Evolutionary conservation across 2,113 vertebrate species (phyloP).

Genomic region (Sinosuthora webbiana): DNA sequence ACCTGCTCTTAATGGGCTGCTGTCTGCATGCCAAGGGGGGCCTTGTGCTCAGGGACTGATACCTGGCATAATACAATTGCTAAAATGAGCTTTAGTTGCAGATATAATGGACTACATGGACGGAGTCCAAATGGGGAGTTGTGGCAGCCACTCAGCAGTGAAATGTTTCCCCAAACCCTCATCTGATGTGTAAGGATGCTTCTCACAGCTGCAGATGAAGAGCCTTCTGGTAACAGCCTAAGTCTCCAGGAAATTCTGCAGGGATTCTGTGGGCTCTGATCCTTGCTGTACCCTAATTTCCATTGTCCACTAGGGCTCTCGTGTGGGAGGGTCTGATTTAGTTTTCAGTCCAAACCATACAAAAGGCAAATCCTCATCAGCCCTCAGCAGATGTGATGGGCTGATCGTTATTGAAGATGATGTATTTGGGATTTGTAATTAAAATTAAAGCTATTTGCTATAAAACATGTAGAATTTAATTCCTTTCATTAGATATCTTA

Average conservation of each 20-base stretch:
- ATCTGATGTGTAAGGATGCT: neutral
- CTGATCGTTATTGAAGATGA: constrained; percentile 48
- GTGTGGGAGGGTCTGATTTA: neutral
- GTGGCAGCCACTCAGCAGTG: neutral
- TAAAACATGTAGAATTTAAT: constrained; percentile 65
- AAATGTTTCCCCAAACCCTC: neutral
- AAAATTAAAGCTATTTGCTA: constrained; percentile 69
- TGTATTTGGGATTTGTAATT: constrained; percentile 70
- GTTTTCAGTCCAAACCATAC: neutral
- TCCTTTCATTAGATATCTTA: constrained; percentile 68
- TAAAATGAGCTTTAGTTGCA: neutral
- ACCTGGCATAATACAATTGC: neutral
- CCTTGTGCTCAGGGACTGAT: neutral
- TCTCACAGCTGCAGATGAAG: constrained; percentile 9
- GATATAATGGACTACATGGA: constrained; percentile 17
- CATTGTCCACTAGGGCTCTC: neutral
- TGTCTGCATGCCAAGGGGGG: neutral
- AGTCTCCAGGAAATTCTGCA: neutral
- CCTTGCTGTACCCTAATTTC: neutral
- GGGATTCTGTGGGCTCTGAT: neutral
- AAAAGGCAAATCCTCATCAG: constrained; percentile 16
- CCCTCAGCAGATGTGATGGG: constrained; percentile 26
- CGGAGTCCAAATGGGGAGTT: neutral
- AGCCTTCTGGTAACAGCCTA: neutral
- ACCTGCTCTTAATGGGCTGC: neutral